Evolutionary conservation across 2,888 invertebrate species (phyloP), one percentile per base, ranked within the genome.

Genomic region (Anarsia innoxiella): DNA sequence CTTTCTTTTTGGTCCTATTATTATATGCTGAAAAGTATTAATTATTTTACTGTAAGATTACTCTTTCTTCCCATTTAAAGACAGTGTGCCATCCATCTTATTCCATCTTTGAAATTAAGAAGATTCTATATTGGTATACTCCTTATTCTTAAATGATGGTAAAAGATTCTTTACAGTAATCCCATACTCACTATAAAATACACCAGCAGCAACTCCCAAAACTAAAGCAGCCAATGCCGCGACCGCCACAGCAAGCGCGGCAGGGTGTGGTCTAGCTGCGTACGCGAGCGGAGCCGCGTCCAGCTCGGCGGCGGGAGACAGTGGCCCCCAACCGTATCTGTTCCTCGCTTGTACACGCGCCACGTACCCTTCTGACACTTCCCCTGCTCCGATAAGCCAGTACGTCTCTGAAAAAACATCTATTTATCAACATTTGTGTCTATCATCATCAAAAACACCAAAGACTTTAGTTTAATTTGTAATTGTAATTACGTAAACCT

Each of bases 301-400:
- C 34, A 78, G 83, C 16, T 87, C 86, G 48, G 92, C 93, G 33
- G 87, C 76, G 46, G 86, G 76, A 46, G 94, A 95, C 66, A 90
- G 90, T 10, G 89, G 87, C 41, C 96, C 93, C 90, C 93, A 94
- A 12, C 96, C 96, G 67, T 92, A 90, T 2, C 86, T 78, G 71
- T 96, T 97, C 39, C 87, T 82, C 0, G 96, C 95, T 42, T 91
- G 88, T 31, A 94, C 94, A 6, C 93, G 87, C 40, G 88, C 88
- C 12, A 87, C 91, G 50, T 90, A 88, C 1, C 94, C 94, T 9
- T 92, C 87, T 9, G 88, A 87, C 1, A 88, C 85, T 36, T 87
- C 86, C 35, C 90, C 75, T 10, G 89, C 89, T 6, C 88, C 87
- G 14, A 95, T 89, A 42, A 93, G 88, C 93, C 96, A 97, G 60